phyloP scores from a whole-genome alignment of 2,888 invertebrate genomes.

The Tetragonisca angustula region DNA sequence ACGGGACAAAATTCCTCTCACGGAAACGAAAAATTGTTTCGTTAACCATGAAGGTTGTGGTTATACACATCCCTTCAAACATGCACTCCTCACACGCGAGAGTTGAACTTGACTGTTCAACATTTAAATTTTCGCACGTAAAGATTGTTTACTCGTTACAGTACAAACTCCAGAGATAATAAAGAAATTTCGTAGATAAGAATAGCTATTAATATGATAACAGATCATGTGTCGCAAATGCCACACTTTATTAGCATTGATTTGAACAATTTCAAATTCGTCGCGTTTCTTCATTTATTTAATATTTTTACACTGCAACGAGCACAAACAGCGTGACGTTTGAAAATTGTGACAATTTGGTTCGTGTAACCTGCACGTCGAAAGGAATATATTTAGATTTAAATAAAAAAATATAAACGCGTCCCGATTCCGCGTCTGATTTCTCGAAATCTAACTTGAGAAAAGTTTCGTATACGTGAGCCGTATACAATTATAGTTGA shows the following conservation, averaged over 20 bases:
- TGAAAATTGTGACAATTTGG: slow-evolving; percentile 1
- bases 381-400: not conserved
- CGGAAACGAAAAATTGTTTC: not conserved
- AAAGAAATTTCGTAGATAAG: slow-evolving; percentile 26
- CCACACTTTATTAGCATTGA: not conserved
- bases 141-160: slow-evolving; percentile 23
- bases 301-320: not conserved
- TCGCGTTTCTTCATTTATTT: not conserved
- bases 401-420: not conserved
- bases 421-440: not conserved
- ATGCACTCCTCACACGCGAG: not conserved
- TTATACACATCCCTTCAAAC: not conserved
- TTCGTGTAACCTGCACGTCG: not conserved
- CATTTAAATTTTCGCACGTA: slow-evolving; percentile 34
- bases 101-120: not conserved
- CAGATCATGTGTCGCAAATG: not conserved
- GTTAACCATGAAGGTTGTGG: not conserved
- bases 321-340: not conserved
- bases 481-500: not conserved
- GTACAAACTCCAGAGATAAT: slow-evolving; percentile 53
- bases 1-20: not conserved
- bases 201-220: not conserved
- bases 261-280: not conserved
- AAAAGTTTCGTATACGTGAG: not conserved
- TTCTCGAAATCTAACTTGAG: not conserved